A percentile compares a stretch with the other conserved stretches of the same genome.
phyloP scores from a whole-genome alignment of 2,888 invertebrate genomes.

The Ceramica pisi region DNA sequence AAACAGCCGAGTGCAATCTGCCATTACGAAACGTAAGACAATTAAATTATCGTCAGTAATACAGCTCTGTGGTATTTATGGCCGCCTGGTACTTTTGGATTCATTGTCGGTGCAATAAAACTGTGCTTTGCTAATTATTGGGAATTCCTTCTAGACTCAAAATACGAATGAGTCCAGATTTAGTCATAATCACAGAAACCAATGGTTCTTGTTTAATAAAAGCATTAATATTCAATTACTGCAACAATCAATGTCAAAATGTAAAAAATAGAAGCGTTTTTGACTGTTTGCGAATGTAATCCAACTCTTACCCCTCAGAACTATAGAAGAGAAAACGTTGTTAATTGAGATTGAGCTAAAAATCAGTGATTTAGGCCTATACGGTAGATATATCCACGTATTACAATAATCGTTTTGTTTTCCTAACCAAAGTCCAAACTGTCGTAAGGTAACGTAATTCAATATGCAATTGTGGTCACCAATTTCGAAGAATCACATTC shows the following conservation, averaged over 20 bases:
- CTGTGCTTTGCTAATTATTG: conserved; percentile 36
- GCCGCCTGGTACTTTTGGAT: conserved; percentile 10
- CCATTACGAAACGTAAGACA: conserved; percentile 45
- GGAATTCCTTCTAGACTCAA: neutral
- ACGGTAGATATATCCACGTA: neutral
- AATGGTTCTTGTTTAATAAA: no score
- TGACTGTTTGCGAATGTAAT: no score
- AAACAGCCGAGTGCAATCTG: conserved; percentile 40
- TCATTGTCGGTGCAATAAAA: conserved; percentile 29
- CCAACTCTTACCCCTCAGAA: neutral
- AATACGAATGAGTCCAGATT: neutral
- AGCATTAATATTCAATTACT: no score
- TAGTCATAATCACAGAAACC: neutral
- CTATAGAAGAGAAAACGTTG: neutral
- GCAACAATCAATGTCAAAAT: no score
- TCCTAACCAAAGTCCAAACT: neutral
- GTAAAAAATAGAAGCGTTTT: no score
- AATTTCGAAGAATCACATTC: conserved; percentile 29
- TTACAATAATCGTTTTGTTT: neutral
- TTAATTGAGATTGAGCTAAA: neutral
- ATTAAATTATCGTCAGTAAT: conserved; percentile 45
- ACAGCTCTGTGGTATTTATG: conserved; percentile 38
- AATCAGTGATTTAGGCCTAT: neutral
- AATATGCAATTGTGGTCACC: conserved; percentile 18
- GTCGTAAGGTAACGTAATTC: conserved; percentile 7